Evolutionary conservation across 1,140 invertebrate genomes (phyloP), one percentile per base, ranked within the genome.

Genomic region (Whitmania pigra): DNA sequence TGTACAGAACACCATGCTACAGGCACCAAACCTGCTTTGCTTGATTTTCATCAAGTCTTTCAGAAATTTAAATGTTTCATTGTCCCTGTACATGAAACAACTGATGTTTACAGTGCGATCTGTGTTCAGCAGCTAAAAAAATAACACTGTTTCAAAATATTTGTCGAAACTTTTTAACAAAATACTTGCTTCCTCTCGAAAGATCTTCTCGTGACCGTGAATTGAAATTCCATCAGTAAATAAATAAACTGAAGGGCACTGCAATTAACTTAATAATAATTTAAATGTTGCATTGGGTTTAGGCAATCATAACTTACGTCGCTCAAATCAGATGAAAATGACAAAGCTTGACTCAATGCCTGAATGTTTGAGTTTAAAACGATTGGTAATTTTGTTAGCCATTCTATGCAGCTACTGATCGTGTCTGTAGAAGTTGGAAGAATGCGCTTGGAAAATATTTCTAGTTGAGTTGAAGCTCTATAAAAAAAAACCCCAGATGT

Each of bases 181-280:
- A 25, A 20, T 15, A 25, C 29, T 25, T 63, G 29, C 57, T 31
- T 63, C 29, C 22, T 63, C 29, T 22, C 22, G 22, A 13, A 63
- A 63, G 11, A 2, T 63, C 29, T 63, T 31, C 29, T 63, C 29
- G 57, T 63, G 57, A 0, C 29, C 29, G 11, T 31, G 57, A 25
- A 63, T 63, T 31, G 57, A 25, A 13, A 13, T n/a, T 22, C 57
- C 57, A n/a, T 63, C 57, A 25, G 57, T 63, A 31, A 63, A 63
- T 20, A 63, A 63, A 63, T 63, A 63, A 63, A 63, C 57, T 31
- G 57, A 63, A 22, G 22, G 57, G 57, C 22, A 25, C 57, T 63
- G 29, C 7, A 63, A 31, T 22, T 25, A 15, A 63, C 11, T 63
- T 25, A 63, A 63, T 13, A 63, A 22, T 25, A 63, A 63, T 63